Percentiles rank a stretch among this genome's conserved stretches.
These are phyloP conservation scores for Hoplostethus atlanticus DNA, from an alignment of 2,797 vertebrate species.

Conservation along the genomic window DNA sequence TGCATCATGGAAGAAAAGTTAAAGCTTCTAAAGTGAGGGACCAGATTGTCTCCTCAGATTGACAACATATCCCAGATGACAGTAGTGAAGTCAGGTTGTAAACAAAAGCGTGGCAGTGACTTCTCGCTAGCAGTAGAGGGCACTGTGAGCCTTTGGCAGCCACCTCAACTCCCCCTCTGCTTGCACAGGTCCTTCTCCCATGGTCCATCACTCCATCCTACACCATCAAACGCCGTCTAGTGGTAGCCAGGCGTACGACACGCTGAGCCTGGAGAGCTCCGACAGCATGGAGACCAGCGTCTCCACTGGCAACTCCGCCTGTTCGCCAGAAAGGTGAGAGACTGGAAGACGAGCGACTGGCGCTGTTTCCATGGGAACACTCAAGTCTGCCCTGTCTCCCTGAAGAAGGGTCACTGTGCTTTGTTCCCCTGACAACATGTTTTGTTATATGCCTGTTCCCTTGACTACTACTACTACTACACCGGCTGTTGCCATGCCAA, in stretches of 20 bases:
- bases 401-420: slow-evolving; percentile 77
- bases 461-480: slow-evolving; percentile 53
- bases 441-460: slow-evolving; percentile 70
- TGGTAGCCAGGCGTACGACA: slow-evolving; percentile 90
- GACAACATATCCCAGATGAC: slow-evolving; percentile 86
- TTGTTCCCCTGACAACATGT: slow-evolving; percentile 90
- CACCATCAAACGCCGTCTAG: slow-evolving; percentile 89
- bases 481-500: slow-evolving; percentile 83
- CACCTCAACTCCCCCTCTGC: slow-evolving; percentile 59
- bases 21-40: neutral
- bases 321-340: slow-evolving; percentile 89
- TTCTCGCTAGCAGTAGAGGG: slow-evolving; percentile 88
- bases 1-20: neutral
- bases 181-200: slow-evolving; percentile 73
- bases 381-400: slow-evolving; percentile 77
- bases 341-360: slow-evolving; percentile 62
- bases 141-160: slow-evolving; percentile 79
- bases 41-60: neutral
- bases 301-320: slow-evolving; percentile 93
- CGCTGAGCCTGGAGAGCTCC: slow-evolving; percentile 96
- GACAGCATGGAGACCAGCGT: slow-evolving; percentile 98
- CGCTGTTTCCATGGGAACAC: slow-evolving; percentile 84
- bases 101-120: slow-evolving; percentile 79
- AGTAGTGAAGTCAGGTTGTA: slow-evolving; percentile 81
- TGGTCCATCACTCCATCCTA: slow-evolving; percentile 93